These are phyloP conservation scores for Hymenopus coronatus DNA, from an alignment of 2,888 invertebrate genomes.

Conservation along the genomic window DNA sequence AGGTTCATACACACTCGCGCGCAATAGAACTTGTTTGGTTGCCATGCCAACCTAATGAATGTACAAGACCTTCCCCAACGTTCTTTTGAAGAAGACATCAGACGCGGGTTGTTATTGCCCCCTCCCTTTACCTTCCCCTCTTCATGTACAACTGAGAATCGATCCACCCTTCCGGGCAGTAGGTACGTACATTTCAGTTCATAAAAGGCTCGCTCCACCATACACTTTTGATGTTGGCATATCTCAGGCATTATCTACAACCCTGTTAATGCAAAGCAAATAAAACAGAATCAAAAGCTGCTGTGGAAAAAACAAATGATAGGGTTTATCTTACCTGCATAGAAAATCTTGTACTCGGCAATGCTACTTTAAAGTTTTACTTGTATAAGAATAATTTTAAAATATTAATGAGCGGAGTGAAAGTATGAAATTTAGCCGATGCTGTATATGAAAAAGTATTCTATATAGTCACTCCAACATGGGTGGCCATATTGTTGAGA, in stretches of 20 bases:
- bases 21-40: not conserved
- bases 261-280: not conserved
- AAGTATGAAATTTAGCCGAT: no score
- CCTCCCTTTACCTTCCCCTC: not conserved
- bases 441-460: no score
- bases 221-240: not conserved
- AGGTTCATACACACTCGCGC: not conserved
- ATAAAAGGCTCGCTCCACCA: not conserved
- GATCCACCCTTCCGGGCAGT: not conserved
- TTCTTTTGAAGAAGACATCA: constrained; percentile 15
- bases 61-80: constrained; percentile 19
- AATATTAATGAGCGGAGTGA: no score
- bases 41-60: constrained; percentile 5
- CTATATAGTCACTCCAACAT: no score
- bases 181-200: not conserved
- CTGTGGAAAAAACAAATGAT: not conserved
- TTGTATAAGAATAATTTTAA: no score
- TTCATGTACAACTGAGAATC: not conserved
- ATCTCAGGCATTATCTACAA: not conserved
- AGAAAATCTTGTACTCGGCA: no score
- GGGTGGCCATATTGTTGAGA: no score
- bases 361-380: no score
- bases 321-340: no score
- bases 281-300: not conserved
- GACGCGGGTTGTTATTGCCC: not conserved